These are phyloP conservation scores for Caenorhabditis imperialis DNA, from an alignment of 2,888 invertebrate species.

Conservation along the genomic window DNA sequence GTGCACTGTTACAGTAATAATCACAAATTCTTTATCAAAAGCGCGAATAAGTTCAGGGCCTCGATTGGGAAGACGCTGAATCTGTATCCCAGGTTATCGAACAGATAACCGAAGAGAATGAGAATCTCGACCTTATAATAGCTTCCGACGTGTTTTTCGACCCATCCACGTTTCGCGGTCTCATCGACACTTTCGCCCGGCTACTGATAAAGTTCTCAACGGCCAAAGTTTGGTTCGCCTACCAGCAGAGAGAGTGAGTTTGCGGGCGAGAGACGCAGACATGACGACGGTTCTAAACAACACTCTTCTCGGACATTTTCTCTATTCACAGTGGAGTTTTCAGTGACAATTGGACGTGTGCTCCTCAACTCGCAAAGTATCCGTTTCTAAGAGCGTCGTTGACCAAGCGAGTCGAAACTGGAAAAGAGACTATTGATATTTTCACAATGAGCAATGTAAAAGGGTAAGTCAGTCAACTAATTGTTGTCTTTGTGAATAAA, in stretches of 20 bases:
- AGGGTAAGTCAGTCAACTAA: background rate
- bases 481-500: background rate
- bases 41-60: constrained; percentile 37
- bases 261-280: constrained; percentile 3
- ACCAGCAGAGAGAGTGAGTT: constrained; percentile 72
- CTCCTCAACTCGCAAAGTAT: constrained; percentile 26
- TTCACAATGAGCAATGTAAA: constrained; percentile 26
- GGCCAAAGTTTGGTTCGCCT: constrained; percentile 64
- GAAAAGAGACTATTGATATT: constrained; percentile 35
- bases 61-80: constrained; percentile 52
- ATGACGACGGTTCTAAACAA: background rate
- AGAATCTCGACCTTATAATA: constrained; percentile 67
- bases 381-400: constrained; percentile 29
- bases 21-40: background rate
- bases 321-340: too few species aligned
- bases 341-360: constrained; percentile 67
- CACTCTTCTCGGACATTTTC: constrained; percentile 11
- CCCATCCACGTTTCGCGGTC: constrained; percentile 64
- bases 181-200: constrained; percentile 59
- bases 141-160: constrained; percentile 76
- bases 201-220: constrained; percentile 61
- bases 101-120: constrained; percentile 5
- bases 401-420: constrained; percentile 27
- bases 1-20: constrained; percentile 29
- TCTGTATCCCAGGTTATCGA: constrained; percentile 12